phyloP scores from a whole-genome alignment of 2,888 invertebrate species.

The Apodemia mormo region DNA sequence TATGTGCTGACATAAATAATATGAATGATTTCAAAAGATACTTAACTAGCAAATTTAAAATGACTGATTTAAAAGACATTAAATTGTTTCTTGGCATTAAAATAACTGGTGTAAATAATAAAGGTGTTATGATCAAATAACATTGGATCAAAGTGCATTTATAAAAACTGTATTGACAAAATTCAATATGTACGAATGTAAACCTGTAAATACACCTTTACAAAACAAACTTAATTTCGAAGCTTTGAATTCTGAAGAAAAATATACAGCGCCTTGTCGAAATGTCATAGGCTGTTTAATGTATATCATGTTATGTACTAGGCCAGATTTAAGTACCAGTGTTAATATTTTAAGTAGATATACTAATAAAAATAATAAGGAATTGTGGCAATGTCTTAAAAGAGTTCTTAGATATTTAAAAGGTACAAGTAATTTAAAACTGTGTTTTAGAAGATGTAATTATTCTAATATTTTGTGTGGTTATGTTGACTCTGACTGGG shows the following conservation, averaged over 20 bases:
- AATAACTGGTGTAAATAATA: no score
- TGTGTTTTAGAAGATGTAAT: constrained; percentile 36
- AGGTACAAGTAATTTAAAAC: constrained; percentile 40
- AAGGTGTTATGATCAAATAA: constrained; percentile 30
- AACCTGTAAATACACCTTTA: constrained; percentile 31
- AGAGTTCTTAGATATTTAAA: constrained; percentile 39
- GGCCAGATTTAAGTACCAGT: no score
- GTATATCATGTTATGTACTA: no score
- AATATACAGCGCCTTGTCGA: no score
- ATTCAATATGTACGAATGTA: constrained; percentile 34
- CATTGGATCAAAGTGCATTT: constrained; percentile 34
- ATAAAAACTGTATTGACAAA: constrained; percentile 35
- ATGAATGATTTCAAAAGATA: constrained; percentile 31
- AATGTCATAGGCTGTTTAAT: no score
- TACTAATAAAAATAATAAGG: constrained; percentile 40
- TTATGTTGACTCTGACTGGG: constrained; percentile 46
- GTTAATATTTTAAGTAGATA: constrained; percentile 36
- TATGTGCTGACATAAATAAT: constrained; percentile 17
- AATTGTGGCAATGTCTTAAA: no score
- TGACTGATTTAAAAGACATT: constrained; percentile 36
- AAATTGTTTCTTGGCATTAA: constrained; percentile 39
- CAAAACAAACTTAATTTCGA: constrained; percentile 33
- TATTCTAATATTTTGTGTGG: constrained; percentile 38
- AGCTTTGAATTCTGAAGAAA: no score
- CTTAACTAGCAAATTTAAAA: constrained; percentile 35